Evolutionary conservation across 2,888 invertebrate species (phyloP), one percentile per base, ranked within the genome.

Genomic region (Chrysina gloriosa): DNA sequence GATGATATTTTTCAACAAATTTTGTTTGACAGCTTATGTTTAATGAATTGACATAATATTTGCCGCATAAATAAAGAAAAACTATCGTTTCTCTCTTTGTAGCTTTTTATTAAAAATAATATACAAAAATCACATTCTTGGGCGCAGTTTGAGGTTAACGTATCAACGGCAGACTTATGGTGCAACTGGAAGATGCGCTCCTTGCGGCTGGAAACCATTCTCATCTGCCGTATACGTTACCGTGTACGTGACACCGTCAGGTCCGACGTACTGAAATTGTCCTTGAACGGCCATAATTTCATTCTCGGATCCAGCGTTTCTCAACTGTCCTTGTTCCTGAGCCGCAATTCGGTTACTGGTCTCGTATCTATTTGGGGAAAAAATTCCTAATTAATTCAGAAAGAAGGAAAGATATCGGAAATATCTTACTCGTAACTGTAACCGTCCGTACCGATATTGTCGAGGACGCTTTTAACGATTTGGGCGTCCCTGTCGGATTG

Each of bases 311-410:
- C 89, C 88, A 0, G 86, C 85, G 79, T 90, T 89, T 70, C 84
- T 81, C 36, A 90, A 80, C 39, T 84, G 83, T 0, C 86, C 90
- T 75, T 88, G 85, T 77, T 90, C 90, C 69, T 87, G 83, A 7
- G 88, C 85, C 2, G 87, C 85, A 3, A 86, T 85, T 21, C 89
- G 89, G 72, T 90, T 89, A 74, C 89, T 90, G 2, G 89, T 87
- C 75, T 89, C 88, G 72, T 85, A 89, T 21, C 89, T 86, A 82
- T 65, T 76, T 74, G 65, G 23, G 6, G n/a, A 31, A 69, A 52
- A 52, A 14, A 29, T 1, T 14, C 16, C 3, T 11, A 50, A 39
- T 36, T 21, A 58, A 58, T 39, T 70, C 50, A 69, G 16, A 63
- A 2, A 25, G 14, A 14, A 25, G 2, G 7, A 47, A 34, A 9